phyloP scores from a whole-genome alignment of 2,888 invertebrate species.

The Lasioglossum calceatum region DNA sequence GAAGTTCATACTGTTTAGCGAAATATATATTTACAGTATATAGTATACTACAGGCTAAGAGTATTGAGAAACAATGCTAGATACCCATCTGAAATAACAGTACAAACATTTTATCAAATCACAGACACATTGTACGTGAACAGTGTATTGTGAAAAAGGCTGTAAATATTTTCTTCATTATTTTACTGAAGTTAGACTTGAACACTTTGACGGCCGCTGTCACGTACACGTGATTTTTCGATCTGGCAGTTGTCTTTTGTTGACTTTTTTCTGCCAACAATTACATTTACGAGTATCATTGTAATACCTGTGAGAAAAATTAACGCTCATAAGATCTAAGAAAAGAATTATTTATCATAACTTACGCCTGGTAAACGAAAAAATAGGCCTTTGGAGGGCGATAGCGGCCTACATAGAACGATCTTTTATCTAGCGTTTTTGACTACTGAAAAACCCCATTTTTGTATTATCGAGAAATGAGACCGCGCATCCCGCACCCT shows the following conservation, averaged over 20 bases:
- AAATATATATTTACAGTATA: slow-evolving; percentile 68
- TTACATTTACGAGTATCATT: not conserved
- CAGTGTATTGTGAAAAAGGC: not conserved
- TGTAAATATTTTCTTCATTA: not conserved
- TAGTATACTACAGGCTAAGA: slow-evolving; percentile 78
- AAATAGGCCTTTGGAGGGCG: no score
- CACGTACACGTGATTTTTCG: not conserved
- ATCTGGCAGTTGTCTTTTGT: not conserved
- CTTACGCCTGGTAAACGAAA: not conserved
- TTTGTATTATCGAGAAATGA: no score
- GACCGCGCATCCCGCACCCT: no score
- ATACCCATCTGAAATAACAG: slow-evolving; percentile 68
- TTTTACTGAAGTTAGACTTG: not conserved
- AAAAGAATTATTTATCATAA: not conserved
- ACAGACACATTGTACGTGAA: not conserved
- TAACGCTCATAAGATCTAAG: not conserved
- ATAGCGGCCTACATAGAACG: no score
- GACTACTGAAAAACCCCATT: no score
- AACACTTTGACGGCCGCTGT: not conserved
- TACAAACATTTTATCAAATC: slow-evolving; percentile 35
- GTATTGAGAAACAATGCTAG: slow-evolving; percentile 78
- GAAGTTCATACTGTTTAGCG: slow-evolving; percentile 53
- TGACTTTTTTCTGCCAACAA: not conserved
- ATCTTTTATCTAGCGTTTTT: no score
- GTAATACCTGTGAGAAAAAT: not conserved